These are phyloP conservation scores for Nemurella pictetii DNA, from an alignment of 2,888 invertebrate genomes.

Conservation along the genomic window DNA sequence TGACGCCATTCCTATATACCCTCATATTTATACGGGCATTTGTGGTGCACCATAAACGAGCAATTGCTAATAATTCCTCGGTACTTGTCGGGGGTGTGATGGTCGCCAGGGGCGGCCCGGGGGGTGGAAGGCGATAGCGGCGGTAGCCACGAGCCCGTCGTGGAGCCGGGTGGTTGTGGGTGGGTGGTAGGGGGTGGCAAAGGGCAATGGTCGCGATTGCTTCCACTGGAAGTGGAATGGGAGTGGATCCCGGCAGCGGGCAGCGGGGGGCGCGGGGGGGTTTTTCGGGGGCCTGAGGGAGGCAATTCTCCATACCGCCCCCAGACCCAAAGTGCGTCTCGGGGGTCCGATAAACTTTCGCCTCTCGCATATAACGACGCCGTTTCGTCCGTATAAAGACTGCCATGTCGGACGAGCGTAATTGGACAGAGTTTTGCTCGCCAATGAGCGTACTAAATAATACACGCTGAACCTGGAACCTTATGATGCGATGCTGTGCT, in stretches of 20 bases:
- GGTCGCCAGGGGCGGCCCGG: neutral
- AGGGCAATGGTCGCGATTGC: constrained; percentile 9
- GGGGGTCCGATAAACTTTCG: constrained; percentile 35
- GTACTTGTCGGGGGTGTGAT: neutral
- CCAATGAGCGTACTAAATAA: constrained; percentile 40
- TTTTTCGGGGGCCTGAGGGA: neutral
- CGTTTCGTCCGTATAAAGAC: constrained; percentile 27
- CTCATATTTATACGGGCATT: constrained; percentile 6
- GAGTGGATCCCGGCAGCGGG: no score
- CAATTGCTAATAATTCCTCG: constrained; percentile 21
- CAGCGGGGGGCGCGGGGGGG: neutral
- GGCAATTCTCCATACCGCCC: constrained; percentile 3
- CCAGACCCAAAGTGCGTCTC: constrained; percentile 24
- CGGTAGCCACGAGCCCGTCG: neutral
- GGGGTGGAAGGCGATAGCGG: neutral
- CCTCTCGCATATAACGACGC: constrained; percentile 33
- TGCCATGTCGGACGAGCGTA: constrained; percentile 30
- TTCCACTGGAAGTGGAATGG: neutral
- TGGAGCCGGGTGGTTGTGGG: neutral
- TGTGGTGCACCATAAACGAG: constrained; percentile 23
- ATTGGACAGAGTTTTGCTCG: constrained; percentile 38
- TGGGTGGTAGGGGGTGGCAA: neutral
- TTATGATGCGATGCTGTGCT: neutral
- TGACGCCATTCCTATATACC: neutral
- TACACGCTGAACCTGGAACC: constrained; percentile 28